Evolutionary conservation across 2,888 invertebrate genomes (phyloP).

Genomic region (Drosophila stalkeri): DNA sequence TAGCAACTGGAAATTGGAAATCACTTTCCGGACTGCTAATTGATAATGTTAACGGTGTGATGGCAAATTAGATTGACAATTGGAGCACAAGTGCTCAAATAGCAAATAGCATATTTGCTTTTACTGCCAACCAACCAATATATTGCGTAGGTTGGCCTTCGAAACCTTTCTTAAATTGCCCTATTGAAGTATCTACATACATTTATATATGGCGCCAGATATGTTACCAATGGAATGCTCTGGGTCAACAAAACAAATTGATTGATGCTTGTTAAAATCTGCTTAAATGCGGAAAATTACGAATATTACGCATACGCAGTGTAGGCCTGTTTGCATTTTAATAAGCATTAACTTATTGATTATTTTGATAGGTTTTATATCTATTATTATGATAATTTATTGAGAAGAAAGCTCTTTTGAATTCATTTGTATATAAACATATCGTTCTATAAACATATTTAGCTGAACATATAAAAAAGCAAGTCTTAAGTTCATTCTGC

Average conservation of each 20-base stretch:
- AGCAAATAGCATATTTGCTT: slow-evolving; percentile 43
- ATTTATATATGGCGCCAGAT: slow-evolving; percentile 6
- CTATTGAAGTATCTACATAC: neutral
- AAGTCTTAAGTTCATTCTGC: too few species aligned
- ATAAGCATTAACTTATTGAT: neutral
- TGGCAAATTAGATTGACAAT: slow-evolving; percentile 67
- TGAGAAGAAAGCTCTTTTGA: neutral
- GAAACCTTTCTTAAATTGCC: slow-evolving; percentile 34
- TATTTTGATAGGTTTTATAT: neutral
- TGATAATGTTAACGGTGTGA: slow-evolving; percentile 73
- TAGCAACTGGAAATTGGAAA: slow-evolving; percentile 50
- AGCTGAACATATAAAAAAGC: neutral
- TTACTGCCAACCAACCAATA: slow-evolving; percentile 17
- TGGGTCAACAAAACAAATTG: slow-evolving; percentile 20
- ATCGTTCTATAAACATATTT: too few species aligned
- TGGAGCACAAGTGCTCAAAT: slow-evolving; percentile 51
- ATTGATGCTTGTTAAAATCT: slow-evolving; percentile 9
- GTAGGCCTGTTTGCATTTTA: neutral
- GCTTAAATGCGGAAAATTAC: slow-evolving; percentile 13
- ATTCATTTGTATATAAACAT: neutral
- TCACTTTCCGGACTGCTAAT: slow-evolving; percentile 65
- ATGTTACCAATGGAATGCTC: slow-evolving; percentile 4
- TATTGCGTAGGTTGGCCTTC: slow-evolving; percentile 43
- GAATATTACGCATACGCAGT: slow-evolving; percentile 14
- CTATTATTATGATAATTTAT: neutral